Base-by-base conservation (phyloP, 2,113 vertebrate genomes). In the Salminus brasiliensis region DNA sequence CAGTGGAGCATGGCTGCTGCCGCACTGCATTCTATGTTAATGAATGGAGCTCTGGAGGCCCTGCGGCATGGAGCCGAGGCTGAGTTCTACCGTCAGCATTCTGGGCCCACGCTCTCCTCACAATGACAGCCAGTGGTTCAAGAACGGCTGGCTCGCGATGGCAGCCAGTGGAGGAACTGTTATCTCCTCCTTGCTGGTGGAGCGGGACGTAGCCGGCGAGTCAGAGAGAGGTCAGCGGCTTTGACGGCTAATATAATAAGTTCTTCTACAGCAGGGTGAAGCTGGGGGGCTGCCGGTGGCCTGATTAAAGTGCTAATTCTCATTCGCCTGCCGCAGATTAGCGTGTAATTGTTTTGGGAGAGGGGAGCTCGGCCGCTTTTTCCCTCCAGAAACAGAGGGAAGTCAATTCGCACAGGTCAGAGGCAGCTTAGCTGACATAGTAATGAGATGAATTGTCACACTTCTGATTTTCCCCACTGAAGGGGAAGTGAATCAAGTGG, bases 311-410 rank as follows among this genome's bases (percentile, higher is more conserved):
- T 75, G 83, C 86, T 87, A 85, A 90, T 90, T 82, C 88, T 91
- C 86, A 91, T 91, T 90, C 88, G 88, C 89, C 81, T n/a, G 81
- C 88, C 70, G 81, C 83, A 90, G 91, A 92, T 92, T 91, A 92
- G 87, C 73, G 82, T 89, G 91, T 92, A 91, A 93, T 92, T 91
- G 91, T 93, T 92, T 88, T 81, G 88, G 89, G 88, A 91, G 88
- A 80, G 84, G 74, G 77, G 72, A 85, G 72, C 82, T 79, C 75
- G 76, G 79, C 78, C 82, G 65, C 72, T 86, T 76, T 79, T 86
- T 80, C 32, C 82, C 36, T 76, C 16, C 47, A 81, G 81, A 47
- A 76, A 75, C 79, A 81, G 78, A 10, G 60, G 82, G 76, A 62
- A 85, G 81, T 75, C 21, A 63, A 81, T 83, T 84, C 74, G 41